Base-by-base conservation (phyloP, 2,113 vertebrate species). In the Struthio camelus region DNA sequence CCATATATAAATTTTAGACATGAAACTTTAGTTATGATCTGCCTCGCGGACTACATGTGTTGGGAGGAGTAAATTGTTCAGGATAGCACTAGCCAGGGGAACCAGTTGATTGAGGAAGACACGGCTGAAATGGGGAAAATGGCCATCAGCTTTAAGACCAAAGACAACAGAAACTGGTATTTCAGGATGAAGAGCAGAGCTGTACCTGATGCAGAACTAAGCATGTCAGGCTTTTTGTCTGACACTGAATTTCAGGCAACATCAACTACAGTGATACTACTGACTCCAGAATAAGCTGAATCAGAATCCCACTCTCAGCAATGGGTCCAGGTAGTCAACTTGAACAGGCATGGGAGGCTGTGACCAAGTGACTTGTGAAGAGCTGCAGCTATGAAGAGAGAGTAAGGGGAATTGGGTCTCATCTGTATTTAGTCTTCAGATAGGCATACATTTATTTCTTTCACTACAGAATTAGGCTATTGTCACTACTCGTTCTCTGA, bases 391-490 rank as follows among this genome's bases (percentile, higher is more conserved):
- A 2, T 24, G 34, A n/a, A 71, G 19, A 14, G 38, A 62, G 40
- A 48, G 27, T 12, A 36, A 69, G 18, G 53, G n/a, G 53, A 72
- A 50, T 8, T 10, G 2, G 9, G 10, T 85, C 62, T 91, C 70
- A 40, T 65, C 58, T 81, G 62, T 38, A 44, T 58, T 66, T 85
- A 86, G 59, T 90, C 51, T 84, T 84, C 14, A 61, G 67, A 53
- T n/a, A 34, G 32, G 61, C 42, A n/a, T 64, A 32, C 34, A 36
- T 76, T 76, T 77, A 36, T 81, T 94, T 78, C 69, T 71, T 79
- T 89, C 62, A 30, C 8, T 85, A 6, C 24, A 54, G 67, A 87
- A 92, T 92, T 69, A 91, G 79, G 34, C 83, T 87, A 18, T 78
- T 85, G 50, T 69, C 89, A 73, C 53, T 91, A 65, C 14, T 3